Evolutionary conservation across 2,888 invertebrate genomes (phyloP), one percentile per base, ranked within the genome.

Genomic region (Syritta pipiens): DNA sequence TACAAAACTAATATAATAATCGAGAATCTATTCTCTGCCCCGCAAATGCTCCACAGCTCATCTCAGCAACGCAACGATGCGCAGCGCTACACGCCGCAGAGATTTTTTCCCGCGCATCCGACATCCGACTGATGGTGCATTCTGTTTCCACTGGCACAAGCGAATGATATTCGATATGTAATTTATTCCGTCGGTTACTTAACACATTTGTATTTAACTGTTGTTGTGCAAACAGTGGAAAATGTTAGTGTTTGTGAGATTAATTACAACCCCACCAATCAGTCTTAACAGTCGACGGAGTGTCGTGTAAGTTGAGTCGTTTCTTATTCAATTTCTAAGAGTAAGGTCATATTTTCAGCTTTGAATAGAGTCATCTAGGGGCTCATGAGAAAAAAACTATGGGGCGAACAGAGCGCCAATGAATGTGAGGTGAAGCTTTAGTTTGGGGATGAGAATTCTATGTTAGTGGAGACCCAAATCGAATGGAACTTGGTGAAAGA

Each of bases 191-290:
- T 37, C 46, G 55, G 35, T 55, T 55, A 67, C 44, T 46, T 26
- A 67, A 67, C 40, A 14, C 14, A 12, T 37, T n/a, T n/a, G n/a
- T 37, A 37, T 37, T 48, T 32, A 9, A 59, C 59, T 69, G 51
- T 69, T 59, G 17, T 4, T 14, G 26, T 19, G 59, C 69, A 37
- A 32, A 51, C 26, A 44, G 32, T 30, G 68, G 19, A 59, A 59
- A 48, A 49, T 48, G 14, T 24, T 6, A 57, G 30, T 19, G 10
- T n/a, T 48, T 26, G 9, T 7, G 14, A 1, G 9, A 48, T 57
- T 30, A 24, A 42, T 59, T 68, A 48, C 55, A 42, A 20, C 1
- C 12, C 24, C 7, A 7, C n/a, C n/a, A n/a, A n/a, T n/a, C n/a
- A n/a, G n/a, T n/a, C n/a, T n/a, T n/a, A n/a, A n/a, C n/a, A n/a